Base-by-base conservation (phyloP, 1,140 invertebrate genomes). In the Saccostrea echinata region DNA sequence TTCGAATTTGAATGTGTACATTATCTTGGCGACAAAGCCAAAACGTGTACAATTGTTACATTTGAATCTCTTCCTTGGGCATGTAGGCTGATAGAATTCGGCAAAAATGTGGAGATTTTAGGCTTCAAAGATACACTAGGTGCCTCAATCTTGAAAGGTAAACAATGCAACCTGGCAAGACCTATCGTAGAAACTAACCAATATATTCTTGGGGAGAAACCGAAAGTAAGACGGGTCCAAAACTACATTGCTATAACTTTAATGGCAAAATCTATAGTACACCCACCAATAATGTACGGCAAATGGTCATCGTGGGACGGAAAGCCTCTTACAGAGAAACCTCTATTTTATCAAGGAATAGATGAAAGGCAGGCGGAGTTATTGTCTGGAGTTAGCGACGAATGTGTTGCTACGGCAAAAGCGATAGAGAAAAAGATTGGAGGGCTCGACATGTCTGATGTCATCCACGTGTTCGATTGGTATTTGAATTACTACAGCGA, bases 51-150 rank as follows among this genome's bases (percentile, higher is more conserved):
- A 27, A 85, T 91, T 30, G 84, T 88, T 16, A 88, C 86, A 43
- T 89, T 91, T 55, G 92, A 92, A 64, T 89, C 91, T 2, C 85
- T 92, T 30, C 92, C 92, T 33, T 93, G 92, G 91, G 92, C 90
- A n/a, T 90, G 91, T 84, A 86, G 91, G 71, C 89, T 92, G 52
- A n/a, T 88, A 16, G 89, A 91, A 61, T 93, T 91, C 81, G 92
- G 90, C 21, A 91, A 86, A 81, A 76, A 83, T n/a, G 91, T 92
- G 33, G 85, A 91, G 21, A 71, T 93, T 64, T 82, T 91, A 1
- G 90, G 90, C 6, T 87, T 86, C 51, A 92, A 93, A 85, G 89
- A 92, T 53, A 86, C 88, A 1, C 68, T 93, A 1, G 83, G 85
- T 13, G 88, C 88, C 27, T 87, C 91, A 13, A 51, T 92, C 2